Evolutionary conservation across 2,113 vertebrate genomes (phyloP).

Genomic region (Macrotis lagotis): DNA sequence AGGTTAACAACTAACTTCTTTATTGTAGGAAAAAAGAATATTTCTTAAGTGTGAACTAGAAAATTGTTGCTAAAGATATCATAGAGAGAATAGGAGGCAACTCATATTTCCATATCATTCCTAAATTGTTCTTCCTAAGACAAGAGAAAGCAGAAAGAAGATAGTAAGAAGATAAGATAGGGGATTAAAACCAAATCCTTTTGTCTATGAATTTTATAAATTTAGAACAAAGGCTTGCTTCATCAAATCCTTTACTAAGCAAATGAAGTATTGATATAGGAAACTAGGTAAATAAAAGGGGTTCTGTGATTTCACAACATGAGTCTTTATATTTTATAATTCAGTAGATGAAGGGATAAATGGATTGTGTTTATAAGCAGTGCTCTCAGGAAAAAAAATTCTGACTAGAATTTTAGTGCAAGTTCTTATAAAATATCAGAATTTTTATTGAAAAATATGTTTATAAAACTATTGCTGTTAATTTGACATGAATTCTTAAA

Average conservation of each 20-base stretch:
- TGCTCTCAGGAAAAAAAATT: background rate
- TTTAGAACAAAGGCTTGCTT: background rate
- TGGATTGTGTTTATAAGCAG: background rate
- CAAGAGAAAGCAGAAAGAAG: background rate
- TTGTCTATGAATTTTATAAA: background rate
- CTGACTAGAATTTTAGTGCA: background rate
- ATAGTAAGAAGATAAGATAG: background rate
- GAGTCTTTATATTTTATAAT: background rate
- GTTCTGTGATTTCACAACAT: slow-evolving; percentile 23
- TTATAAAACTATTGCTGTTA: background rate
- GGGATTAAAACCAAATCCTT: background rate
- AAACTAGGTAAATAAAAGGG: slow-evolving; percentile 33
- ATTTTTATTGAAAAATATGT: background rate
- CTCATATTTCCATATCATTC: background rate
- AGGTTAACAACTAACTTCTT: slow-evolving; percentile 7
- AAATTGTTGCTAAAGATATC: background rate
- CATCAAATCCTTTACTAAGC: background rate
- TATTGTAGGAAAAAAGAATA: slow-evolving; percentile 15
- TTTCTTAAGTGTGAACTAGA: background rate
- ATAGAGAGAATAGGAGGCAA: background rate
- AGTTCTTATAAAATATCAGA: background rate
- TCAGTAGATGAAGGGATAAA: slow-evolving; percentile 5
- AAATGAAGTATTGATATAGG: slow-evolving; percentile 23
- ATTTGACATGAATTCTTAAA: background rate
- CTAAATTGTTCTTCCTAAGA: background rate